Base-by-base conservation (phyloP, 2,797 vertebrate species). In the Saxicola maurus region DNA sequence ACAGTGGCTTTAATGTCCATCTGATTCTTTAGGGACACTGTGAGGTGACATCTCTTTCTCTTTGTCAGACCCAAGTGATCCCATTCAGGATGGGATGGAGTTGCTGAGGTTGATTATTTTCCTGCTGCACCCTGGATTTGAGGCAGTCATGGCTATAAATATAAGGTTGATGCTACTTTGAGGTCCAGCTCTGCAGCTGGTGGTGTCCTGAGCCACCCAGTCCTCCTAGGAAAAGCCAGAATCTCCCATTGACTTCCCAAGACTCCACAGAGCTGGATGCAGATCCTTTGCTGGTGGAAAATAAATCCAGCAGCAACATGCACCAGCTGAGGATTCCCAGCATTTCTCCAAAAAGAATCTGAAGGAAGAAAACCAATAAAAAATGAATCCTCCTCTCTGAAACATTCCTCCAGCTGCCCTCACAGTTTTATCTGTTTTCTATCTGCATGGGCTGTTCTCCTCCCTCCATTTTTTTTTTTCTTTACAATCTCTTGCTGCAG, bases 131-230 rank as follows among this genome's bases (percentile, higher is more conserved):
- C 1, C 46, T 21, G 64, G n/a, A 2, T 46, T 71, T 55, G 31
- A 40, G 72, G 60, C 11, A 25, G 16, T 3, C 21, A 4, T 25
- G 31, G 11, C 49, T 51, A 17, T 48, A 46, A 77, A 43, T 13
- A 4, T 0, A 10, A 0, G 2, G 5, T 3, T n/a, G 24, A 0
- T 23, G 30, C 12, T 52, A 1, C 12, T 60, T 25, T n/a, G 1
- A 48, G 27, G 27, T 48, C 27, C 65, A 74, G 5, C 30, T 62
- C 72, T 46, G 28, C 17, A 49, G 37, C 31, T 35, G 78, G 13
- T 18, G 53, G 2, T 25, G 53, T 49, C 42, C 45, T 0, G 1
- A 18, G 42, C 5, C n/a, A 13, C 35, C 18, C 7, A 2, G 6
- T 6, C 61, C 42, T 64, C 30, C 37, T 5, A 28, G 48, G 28